Base-by-base conservation (phyloP, 2,113 vertebrate species). In the Hippocampus guttulatus region DNA sequence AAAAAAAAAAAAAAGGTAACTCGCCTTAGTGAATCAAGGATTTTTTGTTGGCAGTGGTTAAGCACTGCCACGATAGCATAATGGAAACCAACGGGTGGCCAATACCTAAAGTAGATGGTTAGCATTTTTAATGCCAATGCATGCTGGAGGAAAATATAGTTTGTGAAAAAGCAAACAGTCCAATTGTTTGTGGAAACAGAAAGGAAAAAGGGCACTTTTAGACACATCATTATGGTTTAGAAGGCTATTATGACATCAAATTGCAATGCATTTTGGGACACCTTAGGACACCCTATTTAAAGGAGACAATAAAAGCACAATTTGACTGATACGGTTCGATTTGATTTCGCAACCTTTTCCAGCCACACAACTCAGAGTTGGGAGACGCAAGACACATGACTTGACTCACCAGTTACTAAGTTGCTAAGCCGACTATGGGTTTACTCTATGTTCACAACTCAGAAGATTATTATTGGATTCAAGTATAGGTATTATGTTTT, bases 141-240 rank as follows among this genome's bases (percentile, higher is more conserved):
- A 25, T 68, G 30, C 45, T 72, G 57, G 75, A 70, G 68, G 67
- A 38, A 75, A 71, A 78, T 78, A 75, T 68, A 76, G 14, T 65
- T 51, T 47, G 41, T 45, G 64, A 65, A 47, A 64, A 18, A 41
- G 62, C 20, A 64, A 66, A 66, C 41, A 66, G 21, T 66, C 3
- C 5, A 5, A 40, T 27, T 68, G 51, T 78, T 49, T 77, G 69
- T 78, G 63, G 21, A 70, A 72, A 72, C 20, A 54, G 21, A 81
- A 73, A 81, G 81, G 67, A 65, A 79, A 74, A 7, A 30, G 33
- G 8, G 15, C 58, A 33, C 27, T 33, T 61, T 80, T 81, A 81
- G 79, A 80, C 77, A 81, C 65, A 76, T 75, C 77, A 71, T 80
- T 45, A 64, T 74, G 75, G 74, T 78, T 84, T 64, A 38, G 47